These are phyloP conservation scores for Pipistrellus nathusii DNA, from an alignment of 2,797 vertebrate genomes.

Conservation along the genomic window DNA sequence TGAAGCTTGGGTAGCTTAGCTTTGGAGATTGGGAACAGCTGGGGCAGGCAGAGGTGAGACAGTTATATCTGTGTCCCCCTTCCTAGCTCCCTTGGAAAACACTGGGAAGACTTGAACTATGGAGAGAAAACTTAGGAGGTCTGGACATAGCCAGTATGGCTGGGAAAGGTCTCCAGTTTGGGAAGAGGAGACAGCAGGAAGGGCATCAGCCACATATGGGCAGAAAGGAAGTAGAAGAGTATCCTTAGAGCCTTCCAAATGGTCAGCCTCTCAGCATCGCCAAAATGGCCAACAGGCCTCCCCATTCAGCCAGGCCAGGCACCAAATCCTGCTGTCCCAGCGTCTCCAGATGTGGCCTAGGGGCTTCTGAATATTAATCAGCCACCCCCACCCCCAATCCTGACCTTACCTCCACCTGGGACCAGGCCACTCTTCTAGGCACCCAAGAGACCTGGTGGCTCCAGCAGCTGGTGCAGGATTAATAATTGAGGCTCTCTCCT, in stretches of 20 bases:
- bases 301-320: not conserved
- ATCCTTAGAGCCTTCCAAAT: not conserved
- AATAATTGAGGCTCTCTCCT: conserved; percentile 92
- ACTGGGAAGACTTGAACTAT: not conserved
- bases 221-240: not conserved
- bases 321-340: not conserved
- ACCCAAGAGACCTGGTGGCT: conserved; percentile 81
- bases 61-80: not conserved
- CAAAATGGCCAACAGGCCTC: not conserved
- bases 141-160: not conserved
- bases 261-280: not conserved
- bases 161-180: not conserved
- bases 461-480: conserved; percentile 85
- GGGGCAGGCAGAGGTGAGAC: not conserved
- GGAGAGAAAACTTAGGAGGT: not conserved
- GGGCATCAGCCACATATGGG: not conserved
- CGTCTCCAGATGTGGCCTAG: conserved; percentile 52
- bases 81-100: not conserved
- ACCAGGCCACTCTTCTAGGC: conserved; percentile 65
- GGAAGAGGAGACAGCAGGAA: conserved; percentile 13
- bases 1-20: not conserved
- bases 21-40: not conserved
- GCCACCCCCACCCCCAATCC: not conserved
- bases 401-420: conserved; percentile 29
- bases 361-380: not conserved